Conservation (phyloP, 1,140 invertebrate genomes). For the Conopomorpha cramerella region DNA sequence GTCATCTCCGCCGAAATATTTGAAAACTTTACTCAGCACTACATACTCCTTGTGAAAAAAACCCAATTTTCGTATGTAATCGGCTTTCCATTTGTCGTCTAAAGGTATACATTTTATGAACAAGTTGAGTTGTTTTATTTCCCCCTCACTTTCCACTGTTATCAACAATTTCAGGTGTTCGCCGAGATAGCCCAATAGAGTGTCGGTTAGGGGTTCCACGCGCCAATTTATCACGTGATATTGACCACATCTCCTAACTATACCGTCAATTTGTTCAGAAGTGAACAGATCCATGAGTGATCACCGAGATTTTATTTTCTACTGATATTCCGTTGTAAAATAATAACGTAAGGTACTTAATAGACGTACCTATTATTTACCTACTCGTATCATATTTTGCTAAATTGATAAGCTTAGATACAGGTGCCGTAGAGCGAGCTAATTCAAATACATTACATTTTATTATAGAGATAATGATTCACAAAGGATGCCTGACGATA, state of each 20-base stretch:
- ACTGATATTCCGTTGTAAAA: too few species aligned
- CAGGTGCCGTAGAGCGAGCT: too few species aligned
- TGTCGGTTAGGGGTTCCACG: conserved; percentile 16
- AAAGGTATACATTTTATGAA: conserved; percentile 40
- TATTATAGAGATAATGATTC: too few species aligned
- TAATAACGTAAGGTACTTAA: too few species aligned
- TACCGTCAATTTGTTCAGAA: conserved; percentile 19
- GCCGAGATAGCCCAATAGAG: conserved; percentile 30
- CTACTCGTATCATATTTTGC: too few species aligned
- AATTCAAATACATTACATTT: too few species aligned
- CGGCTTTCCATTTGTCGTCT: conserved; percentile 20
- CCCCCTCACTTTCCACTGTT: conserved; percentile 10
- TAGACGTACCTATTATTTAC: too few species aligned
- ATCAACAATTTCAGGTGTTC: conserved; percentile 30
- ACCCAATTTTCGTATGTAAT: conserved; percentile 22
- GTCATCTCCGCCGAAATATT: conserved; percentile 17
- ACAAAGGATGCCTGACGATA: too few species aligned
- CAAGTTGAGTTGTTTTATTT: conserved; percentile 9
- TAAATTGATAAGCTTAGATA: too few species aligned
- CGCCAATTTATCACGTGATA: conserved; percentile 16
- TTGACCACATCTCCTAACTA: conserved; percentile 17
- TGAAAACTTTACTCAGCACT: conserved; percentile 28
- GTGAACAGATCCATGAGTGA: too few species aligned
- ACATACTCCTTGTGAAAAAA: conserved; percentile 40
- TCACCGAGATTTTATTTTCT: too few species aligned